Base-by-base conservation (phyloP, 2,797 vertebrate genomes). In the Hybognathus amarus region DNA sequence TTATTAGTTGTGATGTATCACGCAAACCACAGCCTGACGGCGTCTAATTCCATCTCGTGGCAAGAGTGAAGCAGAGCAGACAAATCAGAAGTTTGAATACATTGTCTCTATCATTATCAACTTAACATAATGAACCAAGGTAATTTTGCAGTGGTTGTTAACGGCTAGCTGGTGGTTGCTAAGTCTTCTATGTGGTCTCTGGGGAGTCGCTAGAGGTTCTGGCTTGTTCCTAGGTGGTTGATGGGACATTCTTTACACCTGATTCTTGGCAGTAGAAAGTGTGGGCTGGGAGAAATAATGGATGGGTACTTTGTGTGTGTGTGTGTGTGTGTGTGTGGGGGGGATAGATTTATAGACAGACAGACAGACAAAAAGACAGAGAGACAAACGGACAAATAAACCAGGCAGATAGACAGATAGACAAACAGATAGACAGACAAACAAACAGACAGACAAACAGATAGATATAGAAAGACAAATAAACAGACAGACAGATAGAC, bases 121-220 rank as follows among this genome's bases (percentile, higher is more conserved):
- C 79, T 79, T 87, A 66, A 61, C 68, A 79, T 82, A 82, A 82
- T 82, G 54, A 84, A 84, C 70, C 71, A 76, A 33, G 56, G 4
- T 76, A 15, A 68, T 6, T 13, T 45, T 45, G 42, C 42, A 45
- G 42, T 45, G 42, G 45, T 47, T 45, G 45, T 4, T 15, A 45
- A 45, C 13, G 45, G 45, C 45, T 45, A 4, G 45, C 45, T 45
- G 24, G 24, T 24, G 24, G 59, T 63, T 30, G 59, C 52, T 54
- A 54, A 22, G 8, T 9, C 52, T 63, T 15, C 59, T 30, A 15
- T 61, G 59, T 63, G 24, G 12, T 15, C 15, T 54, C 20, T 54
- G 52, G 24, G 24, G 2, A 13, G 24, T 63, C 13, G 24, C 11
- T 6, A 15, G 24, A 17, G 12, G 24, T 54, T 22, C 20, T 22